A percentile compares a stretch with the other conserved stretches of the same genome.
Conservation (phyloP, 2,113 vertebrate genomes). For the Peromyscus maniculatus region DNA sequence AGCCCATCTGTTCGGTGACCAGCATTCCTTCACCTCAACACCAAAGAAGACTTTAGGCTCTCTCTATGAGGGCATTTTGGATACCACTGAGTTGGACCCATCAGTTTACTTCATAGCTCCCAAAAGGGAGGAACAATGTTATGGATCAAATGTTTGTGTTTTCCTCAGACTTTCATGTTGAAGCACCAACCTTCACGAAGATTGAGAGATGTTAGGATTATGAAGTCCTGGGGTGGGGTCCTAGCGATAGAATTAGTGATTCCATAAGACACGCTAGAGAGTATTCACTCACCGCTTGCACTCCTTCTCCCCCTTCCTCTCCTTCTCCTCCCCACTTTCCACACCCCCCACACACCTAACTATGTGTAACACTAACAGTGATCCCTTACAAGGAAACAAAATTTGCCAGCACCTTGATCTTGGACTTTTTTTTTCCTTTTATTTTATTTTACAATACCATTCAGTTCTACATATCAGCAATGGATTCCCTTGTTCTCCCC, state of each 20-base stretch:
- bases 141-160: not conserved
- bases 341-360: no score
- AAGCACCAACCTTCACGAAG: not conserved
- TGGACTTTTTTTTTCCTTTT: no score
- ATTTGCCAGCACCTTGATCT: not conserved
- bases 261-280: not conserved
- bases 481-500: no score
- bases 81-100: not conserved
- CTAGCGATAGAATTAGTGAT: not conserved
- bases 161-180: not conserved
- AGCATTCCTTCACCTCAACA: not conserved
- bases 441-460: no score
- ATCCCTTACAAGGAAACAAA: not conserved
- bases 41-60: not conserved
- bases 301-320: not conserved
- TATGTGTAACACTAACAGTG: not conserved
- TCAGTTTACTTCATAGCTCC: not conserved
- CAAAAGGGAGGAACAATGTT: not conserved
- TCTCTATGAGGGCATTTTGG: not conserved
- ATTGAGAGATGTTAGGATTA: not conserved
- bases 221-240: not conserved
- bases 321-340: fast-evolving
- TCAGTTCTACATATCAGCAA: no score
- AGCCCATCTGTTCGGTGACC: not conserved
- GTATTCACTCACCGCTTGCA: no score